Evolutionary conservation across 1,140 invertebrate species (phyloP), one percentile per base, ranked within the genome.

Genomic region (Calosoma granatense): DNA sequence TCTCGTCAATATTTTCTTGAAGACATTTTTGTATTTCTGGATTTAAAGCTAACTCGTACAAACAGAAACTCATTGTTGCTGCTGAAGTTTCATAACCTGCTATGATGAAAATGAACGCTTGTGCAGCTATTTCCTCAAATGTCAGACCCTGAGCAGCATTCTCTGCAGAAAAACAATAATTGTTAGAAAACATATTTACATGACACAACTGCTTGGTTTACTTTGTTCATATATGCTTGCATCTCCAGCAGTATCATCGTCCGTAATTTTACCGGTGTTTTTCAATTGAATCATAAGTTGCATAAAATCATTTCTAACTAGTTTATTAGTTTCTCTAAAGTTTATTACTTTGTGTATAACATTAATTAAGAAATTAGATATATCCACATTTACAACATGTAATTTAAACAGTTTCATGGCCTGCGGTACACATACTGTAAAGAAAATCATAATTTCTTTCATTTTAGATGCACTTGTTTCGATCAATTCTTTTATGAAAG

Each of bases 1-100:
- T 60, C 4, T 63, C 56, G 15, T 63, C 51, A 43, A 70, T 65
- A 64, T 75, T 72, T 12, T 69, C 41, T 15, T 64, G 57, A 0
- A 76, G 60, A 60, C 64, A 69, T 22, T 68, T 56, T 62, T 79
- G 76, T 43, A 76, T 63, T n/a, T 80, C 77, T 9, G 74, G 76
- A 67, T 82, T 69, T 6, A 71, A 59, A 1, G 80, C 78, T 47
- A 84, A 64, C 57, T 74, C 70, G 59, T 78, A 67, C 14, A 56
- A 56, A 6, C 58, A 51, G 56, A 67, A 70, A 54, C 60, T 61
- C 56, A 73, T 61, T 17, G 60, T 26, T 1, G 65, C 60, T 15
- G 71, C 36, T 56, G 65, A 39, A 53, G 64, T 64, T 51, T 66
- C 64, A 61, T 58, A 51, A 55, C 67, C 70, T 26, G 65, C 69